Base-by-base conservation (phyloP, 2,888 invertebrate genomes). In the Netelia fuscicornis region DNA sequence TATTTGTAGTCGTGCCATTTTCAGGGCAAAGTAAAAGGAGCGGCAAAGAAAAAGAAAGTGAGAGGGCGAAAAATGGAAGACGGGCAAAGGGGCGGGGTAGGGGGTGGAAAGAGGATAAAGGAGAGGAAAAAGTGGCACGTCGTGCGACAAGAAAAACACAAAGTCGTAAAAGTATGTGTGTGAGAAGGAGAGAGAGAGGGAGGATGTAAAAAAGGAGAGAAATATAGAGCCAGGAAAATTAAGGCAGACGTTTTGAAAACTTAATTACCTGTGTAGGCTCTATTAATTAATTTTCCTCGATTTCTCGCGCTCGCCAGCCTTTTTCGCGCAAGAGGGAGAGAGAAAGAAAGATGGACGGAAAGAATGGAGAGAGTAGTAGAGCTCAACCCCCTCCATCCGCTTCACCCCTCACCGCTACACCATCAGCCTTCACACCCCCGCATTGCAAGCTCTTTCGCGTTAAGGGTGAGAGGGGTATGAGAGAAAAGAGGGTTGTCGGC, bases 271-370 rank as follows among this genome's bases (percentile, higher is more conserved):
- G 92, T 92, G 93, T 92, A 92, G 92, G 92, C 91, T 91, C 91
- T 91, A 93, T 93, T 93, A 93, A 93, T 93, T 93, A 93, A 93
- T 93, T 93, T 93, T 91, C 92, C 93, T 91, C 92, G 90, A 93
- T 93, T 92, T 92, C 92, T 90, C 88, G 86, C 82, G 87, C 90
- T 44, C 89, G 89, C 89, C 88, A 71, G 78, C 85, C 71, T 87
- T 85, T 88, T 80, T 83, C 87, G 81, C 81, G 68, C 71, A 9
- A 65, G 13, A n/a, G 65, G 17, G 65, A 65, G 44, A 65, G 81
- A 75, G 74, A 81, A 6, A 37, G 37, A 37, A 37, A 37, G 37
- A 37, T 37, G 6, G 37, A 5, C 37, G 37, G 72, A 80, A 72
- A 80, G 71, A 54, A n/a, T 13, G 54, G 85, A 85, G 72, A 80